Conservation (phyloP, 2,797 vertebrate species). For the Mormyrops attenuatus region DNA sequence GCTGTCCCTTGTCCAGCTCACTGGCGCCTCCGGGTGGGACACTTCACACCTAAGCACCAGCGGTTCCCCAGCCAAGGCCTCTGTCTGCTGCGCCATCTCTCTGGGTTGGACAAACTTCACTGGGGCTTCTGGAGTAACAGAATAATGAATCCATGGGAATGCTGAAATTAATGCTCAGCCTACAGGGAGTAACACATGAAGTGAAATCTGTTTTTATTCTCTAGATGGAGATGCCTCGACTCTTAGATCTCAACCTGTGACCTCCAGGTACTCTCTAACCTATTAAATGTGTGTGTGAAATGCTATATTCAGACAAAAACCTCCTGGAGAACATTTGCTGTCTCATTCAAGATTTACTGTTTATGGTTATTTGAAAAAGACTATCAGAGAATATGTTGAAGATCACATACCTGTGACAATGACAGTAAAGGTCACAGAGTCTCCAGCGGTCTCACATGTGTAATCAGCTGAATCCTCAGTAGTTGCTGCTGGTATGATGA, state of each 20-base stretch:
- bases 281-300: not conserved
- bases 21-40: slow-evolving; percentile 65
- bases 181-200: not conserved
- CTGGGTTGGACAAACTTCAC: slow-evolving; percentile 74
- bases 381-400: not conserved
- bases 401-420: slow-evolving; percentile 75
- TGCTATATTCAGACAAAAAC: not conserved
- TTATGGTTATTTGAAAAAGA: not conserved
- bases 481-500: slow-evolving; percentile 74
- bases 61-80: slow-evolving; percentile 62
- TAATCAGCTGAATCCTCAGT: slow-evolving; percentile 86
- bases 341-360: not conserved
- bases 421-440: slow-evolving; percentile 84
- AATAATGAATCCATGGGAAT: not conserved
- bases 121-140: slow-evolving; percentile 67
- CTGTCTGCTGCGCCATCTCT: slow-evolving; percentile 61
- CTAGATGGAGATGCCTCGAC: not conserved
- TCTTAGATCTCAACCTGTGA: not conserved
- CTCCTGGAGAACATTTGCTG: not conserved
- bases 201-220: not conserved
- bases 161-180: not conserved
- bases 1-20: slow-evolving; percentile 79
- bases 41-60: slow-evolving; percentile 79
- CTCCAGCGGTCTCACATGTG: slow-evolving; percentile 85
- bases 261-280: not conserved